Evolutionary conservation across 1,140 invertebrate species (phyloP).

Genomic region (Trypoxylus dichotomus): DNA sequence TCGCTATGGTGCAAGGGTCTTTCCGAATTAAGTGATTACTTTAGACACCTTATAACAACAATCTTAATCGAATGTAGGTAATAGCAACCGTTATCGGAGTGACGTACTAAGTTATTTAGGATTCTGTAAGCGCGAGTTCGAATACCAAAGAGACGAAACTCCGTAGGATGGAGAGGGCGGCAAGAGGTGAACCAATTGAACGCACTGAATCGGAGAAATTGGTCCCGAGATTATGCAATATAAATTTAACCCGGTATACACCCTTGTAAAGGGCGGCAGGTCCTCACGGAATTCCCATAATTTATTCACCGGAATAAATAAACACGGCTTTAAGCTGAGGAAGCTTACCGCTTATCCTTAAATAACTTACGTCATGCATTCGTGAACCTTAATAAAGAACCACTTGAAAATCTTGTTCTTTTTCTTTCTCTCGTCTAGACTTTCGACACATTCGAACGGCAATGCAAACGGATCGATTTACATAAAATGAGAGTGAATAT

Average conservation of each 20-base stretch:
- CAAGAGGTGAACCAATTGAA: slow-evolving; percentile 5
- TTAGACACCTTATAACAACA: not conserved
- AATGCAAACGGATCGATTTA: not conserved
- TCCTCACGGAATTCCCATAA: slow-evolving; percentile 19
- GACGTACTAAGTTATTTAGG: slow-evolving; percentile 6
- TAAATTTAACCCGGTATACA: slow-evolving; percentile 14
- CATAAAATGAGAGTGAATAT: not conserved
- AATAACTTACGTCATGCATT: slow-evolving; percentile 20
- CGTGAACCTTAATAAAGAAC: slow-evolving; percentile 21
- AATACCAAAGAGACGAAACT: not conserved
- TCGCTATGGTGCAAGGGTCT: too few species aligned
- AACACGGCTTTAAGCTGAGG: slow-evolving; percentile 18
- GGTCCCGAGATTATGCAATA: slow-evolving; percentile 18
- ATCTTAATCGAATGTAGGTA: not conserved
- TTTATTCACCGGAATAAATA: slow-evolving; percentile 24
- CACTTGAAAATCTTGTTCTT: not conserved
- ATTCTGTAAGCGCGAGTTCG: not conserved
- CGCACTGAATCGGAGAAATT: slow-evolving; percentile 24
- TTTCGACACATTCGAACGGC: not conserved
- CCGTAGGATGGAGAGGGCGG: not conserved
- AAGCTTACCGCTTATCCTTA: slow-evolving; percentile 11
- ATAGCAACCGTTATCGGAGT: not conserved
- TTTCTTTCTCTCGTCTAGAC: not conserved
- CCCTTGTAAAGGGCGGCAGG: not conserved
- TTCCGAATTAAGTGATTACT: not conserved